Evolutionary conservation across 1,140 invertebrate species (phyloP).

Genomic region (Sycophaga agraensis): DNA sequence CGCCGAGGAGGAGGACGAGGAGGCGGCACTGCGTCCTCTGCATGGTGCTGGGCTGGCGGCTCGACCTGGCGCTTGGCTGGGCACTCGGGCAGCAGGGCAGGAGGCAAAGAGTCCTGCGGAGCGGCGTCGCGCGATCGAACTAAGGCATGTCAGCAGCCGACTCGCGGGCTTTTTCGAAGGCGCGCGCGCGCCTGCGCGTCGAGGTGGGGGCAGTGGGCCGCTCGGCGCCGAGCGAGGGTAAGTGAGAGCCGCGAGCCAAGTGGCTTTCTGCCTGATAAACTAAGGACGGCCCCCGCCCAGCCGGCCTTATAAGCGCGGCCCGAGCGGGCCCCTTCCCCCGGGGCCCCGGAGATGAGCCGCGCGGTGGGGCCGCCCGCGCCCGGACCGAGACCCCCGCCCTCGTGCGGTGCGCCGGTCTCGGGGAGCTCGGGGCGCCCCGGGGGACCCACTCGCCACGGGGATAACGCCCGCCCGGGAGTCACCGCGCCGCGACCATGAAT

Average conservation of each 20-base stretch:
- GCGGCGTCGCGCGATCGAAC: constrained; percentile 4
- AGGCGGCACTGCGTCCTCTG: neutral
- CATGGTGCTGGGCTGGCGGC: no score
- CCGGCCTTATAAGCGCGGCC: constrained; percentile 53
- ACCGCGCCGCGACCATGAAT: constrained; percentile 25
- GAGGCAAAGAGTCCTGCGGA: neutral
- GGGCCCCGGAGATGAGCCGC: constrained; percentile 20
- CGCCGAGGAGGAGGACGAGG: neutral
- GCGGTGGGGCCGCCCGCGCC: no score
- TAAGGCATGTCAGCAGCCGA: constrained; percentile 13
- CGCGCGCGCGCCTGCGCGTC: neutral
- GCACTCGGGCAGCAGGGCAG: no score
- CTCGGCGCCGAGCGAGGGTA: neutral
- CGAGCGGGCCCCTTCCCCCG: constrained; percentile 49
- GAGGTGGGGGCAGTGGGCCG: neutral
- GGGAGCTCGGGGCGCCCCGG: no score
- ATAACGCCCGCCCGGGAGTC: neutral
- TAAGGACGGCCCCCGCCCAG: constrained; percentile 48
- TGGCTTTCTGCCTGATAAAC: constrained; percentile 38
- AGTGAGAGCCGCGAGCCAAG: neutral
- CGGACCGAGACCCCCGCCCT: no score
- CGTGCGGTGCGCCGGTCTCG: no score
- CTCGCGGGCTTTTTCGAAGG: constrained; percentile 21
- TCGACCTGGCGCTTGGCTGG: no score
- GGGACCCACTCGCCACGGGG: neutral